These are phyloP conservation scores for Lydus trimaculatus DNA, from an alignment of 2,888 invertebrate species.

Conservation along the genomic window DNA sequence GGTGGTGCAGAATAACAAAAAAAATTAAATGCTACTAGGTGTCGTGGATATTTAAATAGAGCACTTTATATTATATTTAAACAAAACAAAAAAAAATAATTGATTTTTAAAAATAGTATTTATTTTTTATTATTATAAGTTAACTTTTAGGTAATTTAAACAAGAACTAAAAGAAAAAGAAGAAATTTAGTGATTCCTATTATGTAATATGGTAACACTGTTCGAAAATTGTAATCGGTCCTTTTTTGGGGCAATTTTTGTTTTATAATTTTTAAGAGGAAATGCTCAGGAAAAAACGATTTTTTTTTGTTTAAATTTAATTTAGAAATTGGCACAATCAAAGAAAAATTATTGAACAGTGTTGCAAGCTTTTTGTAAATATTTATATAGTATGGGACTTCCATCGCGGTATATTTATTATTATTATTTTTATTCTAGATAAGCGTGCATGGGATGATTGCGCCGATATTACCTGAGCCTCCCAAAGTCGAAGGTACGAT, in stretches of 20 bases:
- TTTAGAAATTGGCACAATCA: conserved; percentile 10
- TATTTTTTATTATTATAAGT: conserved; percentile 49
- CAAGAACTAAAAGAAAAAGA: conserved; percentile 2
- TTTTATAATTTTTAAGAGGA: background rate
- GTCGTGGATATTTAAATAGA: conserved; percentile 48
- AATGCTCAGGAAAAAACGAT: conserved; percentile 7
- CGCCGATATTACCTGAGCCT: too few species aligned
- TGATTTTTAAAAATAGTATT: conserved; percentile 53
- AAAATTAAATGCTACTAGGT: conserved; percentile 52
- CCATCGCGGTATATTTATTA: conserved; percentile 44
- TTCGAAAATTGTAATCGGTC: conserved; percentile 12
- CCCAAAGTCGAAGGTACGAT: too few species aligned
- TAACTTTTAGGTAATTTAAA: conserved; percentile 45
- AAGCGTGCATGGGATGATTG: too few species aligned
- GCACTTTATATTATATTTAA: conserved; percentile 49
- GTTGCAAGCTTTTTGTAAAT: conserved; percentile 41
- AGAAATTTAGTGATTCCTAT: conserved; percentile 52
- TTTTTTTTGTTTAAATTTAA: background rate
- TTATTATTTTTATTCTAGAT: conserved; percentile 15
- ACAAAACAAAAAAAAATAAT: too few species aligned
- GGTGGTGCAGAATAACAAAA: conserved; percentile 38
- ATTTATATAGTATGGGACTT: conserved; percentile 49
- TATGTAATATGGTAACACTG: conserved; percentile 34
- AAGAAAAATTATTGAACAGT: conserved; percentile 18
- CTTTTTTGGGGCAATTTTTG: background rate